phyloP scores from a whole-genome alignment of 2,888 invertebrate genomes.

The Lasioglossum figueresi region DNA sequence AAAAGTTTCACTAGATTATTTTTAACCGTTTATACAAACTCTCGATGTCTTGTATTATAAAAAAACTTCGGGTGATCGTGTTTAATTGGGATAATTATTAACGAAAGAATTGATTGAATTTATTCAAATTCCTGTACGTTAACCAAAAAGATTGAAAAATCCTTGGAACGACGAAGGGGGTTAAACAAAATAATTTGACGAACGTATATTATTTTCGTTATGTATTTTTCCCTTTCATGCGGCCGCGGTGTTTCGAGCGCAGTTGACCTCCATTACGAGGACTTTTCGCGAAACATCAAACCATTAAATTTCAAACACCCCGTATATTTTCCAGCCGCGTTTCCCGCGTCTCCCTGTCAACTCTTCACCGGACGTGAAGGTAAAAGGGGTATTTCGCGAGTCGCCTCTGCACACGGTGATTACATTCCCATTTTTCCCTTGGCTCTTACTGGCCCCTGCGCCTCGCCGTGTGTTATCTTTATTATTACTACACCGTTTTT shows the following conservation, averaged over 20 bases:
- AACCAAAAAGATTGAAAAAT: neutral
- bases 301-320: constrained; percentile 34
- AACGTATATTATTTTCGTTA: neutral
- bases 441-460: constrained; percentile 25
- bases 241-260: neutral
- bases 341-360: constrained; percentile 27
- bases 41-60: neutral
- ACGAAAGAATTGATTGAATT: neutral
- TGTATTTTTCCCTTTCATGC: neutral
- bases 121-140: too few species aligned
- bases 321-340: neutral
- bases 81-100: neutral
- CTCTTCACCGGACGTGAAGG: constrained; percentile 24
- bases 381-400: constrained; percentile 42
- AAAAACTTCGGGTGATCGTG: neutral
- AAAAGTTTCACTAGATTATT: neutral
- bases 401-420: constrained; percentile 43
- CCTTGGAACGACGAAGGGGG: neutral
- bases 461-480: constrained; percentile 43
- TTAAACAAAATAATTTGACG: neutral
- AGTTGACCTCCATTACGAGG: neutral
- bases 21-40: neutral
- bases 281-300: neutral
- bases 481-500: constrained; percentile 46
- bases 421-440: constrained; percentile 50